These are phyloP conservation scores for Myxocyprinus asiaticus DNA, from an alignment of 2,113 vertebrate genomes.

Conservation along the genomic window DNA sequence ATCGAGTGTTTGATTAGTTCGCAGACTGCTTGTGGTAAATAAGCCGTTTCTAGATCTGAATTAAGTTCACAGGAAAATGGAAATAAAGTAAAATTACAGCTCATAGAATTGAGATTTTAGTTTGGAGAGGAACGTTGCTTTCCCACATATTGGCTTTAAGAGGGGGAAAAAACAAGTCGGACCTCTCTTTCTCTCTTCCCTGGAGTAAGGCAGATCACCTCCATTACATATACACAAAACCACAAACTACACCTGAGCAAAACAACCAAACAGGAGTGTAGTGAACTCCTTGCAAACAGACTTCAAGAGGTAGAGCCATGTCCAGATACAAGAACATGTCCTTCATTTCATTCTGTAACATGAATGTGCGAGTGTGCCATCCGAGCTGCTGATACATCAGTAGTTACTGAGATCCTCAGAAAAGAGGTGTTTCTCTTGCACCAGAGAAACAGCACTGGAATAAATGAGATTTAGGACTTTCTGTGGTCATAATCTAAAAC, in stretches of 20 bases:
- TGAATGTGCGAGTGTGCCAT: constrained; percentile 7
- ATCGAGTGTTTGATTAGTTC: constrained; percentile 51
- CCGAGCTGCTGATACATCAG: constrained; percentile 42
- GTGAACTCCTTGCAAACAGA: neutral
- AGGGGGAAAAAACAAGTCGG: neutral
- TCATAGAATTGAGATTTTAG: neutral
- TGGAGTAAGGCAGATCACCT: neutral
- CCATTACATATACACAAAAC: neutral
- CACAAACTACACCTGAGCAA: constrained; percentile 28
- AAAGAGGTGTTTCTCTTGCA: constrained; percentile 34
- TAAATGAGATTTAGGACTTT: constrained; percentile 32
- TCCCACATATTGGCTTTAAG: neutral
- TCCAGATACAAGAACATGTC: neutral
- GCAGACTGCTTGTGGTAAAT: constrained; percentile 35
- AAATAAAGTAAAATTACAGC: neutral
- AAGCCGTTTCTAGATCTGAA: constrained; percentile 34
- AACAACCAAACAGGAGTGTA: neutral
- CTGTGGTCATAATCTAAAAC: constrained; percentile 34
- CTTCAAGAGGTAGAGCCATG: neutral
- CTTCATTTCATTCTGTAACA: constrained; percentile 7
- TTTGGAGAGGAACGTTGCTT: neutral
- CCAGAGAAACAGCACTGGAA: constrained; percentile 39
- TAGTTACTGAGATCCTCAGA: constrained; percentile 40
- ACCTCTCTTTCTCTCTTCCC: neutral
- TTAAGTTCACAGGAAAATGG: neutral